These are phyloP conservation scores for Palythoa caribaeorum DNA, from an alignment of 92 coral and sea anemone species.

Conservation along the genomic window DNA sequence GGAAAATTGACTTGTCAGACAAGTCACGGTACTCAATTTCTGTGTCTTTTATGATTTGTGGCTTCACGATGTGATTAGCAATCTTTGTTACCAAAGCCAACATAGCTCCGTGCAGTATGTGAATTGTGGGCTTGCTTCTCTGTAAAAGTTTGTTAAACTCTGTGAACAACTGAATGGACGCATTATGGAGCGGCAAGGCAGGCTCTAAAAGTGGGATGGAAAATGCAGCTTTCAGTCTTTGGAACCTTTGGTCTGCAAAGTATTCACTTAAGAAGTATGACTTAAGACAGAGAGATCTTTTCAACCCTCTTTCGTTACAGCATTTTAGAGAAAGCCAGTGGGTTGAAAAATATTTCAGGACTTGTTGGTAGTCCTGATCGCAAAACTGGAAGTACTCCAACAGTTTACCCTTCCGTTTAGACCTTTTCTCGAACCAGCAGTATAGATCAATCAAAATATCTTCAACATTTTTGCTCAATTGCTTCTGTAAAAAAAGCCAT, in stretches of 20 bases:
- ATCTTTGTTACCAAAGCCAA: slow-evolving; percentile 45
- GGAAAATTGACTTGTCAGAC: slow-evolving; percentile 29
- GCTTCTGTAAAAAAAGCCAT: background rate
- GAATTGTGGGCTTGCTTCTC: slow-evolving; percentile 57
- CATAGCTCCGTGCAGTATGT: slow-evolving; percentile 33
- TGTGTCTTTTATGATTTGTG: slow-evolving; percentile 19
- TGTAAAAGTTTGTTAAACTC: slow-evolving; percentile 57
- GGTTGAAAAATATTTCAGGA: slow-evolving; percentile 53
- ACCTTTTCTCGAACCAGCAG: slow-evolving; percentile 65
- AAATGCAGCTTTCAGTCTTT: slow-evolving; percentile 53
- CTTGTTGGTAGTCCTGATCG: slow-evolving; percentile 51
- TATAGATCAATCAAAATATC: slow-evolving; percentile 41
- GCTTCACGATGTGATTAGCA: slow-evolving; percentile 36
- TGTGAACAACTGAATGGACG: slow-evolving; percentile 63
- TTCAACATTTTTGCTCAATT: too few species aligned
- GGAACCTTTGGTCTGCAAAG: slow-evolving; percentile 52
- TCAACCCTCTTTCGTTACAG: slow-evolving; percentile 47
- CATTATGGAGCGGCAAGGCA: slow-evolving; percentile 51
- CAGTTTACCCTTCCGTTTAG: slow-evolving; percentile 52
- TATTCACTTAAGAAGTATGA: slow-evolving; percentile 47
- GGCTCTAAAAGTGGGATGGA: slow-evolving; percentile 40
- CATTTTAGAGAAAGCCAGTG: slow-evolving; percentile 55
- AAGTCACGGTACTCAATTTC: slow-evolving; percentile 24
- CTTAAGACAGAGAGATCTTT: slow-evolving; percentile 53
- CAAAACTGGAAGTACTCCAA: slow-evolving; percentile 54